Conservation (phyloP, 2,888 invertebrate species). For the Drosophila villosipedis region DNA sequence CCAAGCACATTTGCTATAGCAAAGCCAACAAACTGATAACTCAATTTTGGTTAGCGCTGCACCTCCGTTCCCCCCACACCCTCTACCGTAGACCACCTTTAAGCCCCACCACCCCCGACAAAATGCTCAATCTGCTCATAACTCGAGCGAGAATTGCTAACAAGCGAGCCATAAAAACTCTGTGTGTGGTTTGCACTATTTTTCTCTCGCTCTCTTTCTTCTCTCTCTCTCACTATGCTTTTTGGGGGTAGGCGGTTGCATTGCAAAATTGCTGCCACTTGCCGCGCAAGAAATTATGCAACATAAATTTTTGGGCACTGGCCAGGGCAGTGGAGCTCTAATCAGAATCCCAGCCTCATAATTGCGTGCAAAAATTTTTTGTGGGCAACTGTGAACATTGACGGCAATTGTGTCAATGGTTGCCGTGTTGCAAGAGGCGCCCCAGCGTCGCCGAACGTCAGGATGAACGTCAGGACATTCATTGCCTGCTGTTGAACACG, state of each 20-base stretch:
- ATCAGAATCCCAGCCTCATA: slow-evolving; percentile 60
- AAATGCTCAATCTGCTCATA: slow-evolving; percentile 55
- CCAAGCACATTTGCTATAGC: slow-evolving; percentile 63
- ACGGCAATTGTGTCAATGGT: slow-evolving; percentile 72
- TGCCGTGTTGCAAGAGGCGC: slow-evolving; percentile 64
- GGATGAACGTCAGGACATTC: slow-evolving; percentile 49
- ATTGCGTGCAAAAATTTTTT: slow-evolving; percentile 69
- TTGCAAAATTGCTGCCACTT: slow-evolving; percentile 53
- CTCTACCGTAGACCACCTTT: background rate
- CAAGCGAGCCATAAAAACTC: slow-evolving; percentile 73
- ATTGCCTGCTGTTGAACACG: slow-evolving; percentile 66
- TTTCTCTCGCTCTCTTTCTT: background rate
- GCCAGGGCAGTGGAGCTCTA: slow-evolving; percentile 30
- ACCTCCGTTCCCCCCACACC: slow-evolving; percentile 25
- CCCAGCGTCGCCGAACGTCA: slow-evolving; percentile 31
- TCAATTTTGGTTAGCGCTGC: slow-evolving; percentile 79
- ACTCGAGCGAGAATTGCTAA: slow-evolving; percentile 70
- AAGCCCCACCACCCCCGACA: background rate
- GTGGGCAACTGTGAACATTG: slow-evolving; percentile 37
- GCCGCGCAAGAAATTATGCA: slow-evolving; percentile 49
- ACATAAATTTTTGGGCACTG: slow-evolving; percentile 29
- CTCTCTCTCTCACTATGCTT: background rate
- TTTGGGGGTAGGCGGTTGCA: slow-evolving; percentile 43
- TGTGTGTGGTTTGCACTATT: slow-evolving; percentile 17
- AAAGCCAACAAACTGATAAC: slow-evolving; percentile 84